Conservation (phyloP, 2,797 vertebrate species). For the Sciurus vulgaris region DNA sequence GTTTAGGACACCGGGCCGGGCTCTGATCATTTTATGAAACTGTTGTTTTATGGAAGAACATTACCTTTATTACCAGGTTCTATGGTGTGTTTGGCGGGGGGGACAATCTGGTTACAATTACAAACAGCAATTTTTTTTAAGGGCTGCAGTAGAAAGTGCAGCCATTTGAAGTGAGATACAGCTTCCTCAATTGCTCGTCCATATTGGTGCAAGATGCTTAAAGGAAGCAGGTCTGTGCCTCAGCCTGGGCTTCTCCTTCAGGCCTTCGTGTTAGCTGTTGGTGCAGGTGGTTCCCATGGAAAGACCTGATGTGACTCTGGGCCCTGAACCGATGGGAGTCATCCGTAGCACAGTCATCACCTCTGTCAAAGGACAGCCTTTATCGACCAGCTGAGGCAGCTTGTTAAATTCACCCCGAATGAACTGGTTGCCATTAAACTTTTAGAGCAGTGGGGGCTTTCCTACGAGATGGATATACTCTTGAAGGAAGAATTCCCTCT, state of each 20-base stretch:
- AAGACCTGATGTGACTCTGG: background rate
- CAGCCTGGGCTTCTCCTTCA: background rate
- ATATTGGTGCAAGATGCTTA: conserved; percentile 71
- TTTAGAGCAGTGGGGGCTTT: background rate
- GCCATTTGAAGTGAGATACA: conserved; percentile 71
- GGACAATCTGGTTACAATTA: conserved; percentile 76
- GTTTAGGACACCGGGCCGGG: conserved; percentile 77
- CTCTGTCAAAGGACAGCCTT: background rate
- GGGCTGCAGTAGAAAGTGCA: conserved; percentile 64
- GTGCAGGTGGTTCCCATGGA: conserved; percentile 62
- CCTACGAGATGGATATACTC: background rate
- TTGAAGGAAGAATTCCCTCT: background rate
- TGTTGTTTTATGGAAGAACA: conserved; percentile 83
- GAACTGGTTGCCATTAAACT: conserved; percentile 14
- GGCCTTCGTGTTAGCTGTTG: background rate
- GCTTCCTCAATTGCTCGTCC: background rate
- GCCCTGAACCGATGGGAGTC: background rate
- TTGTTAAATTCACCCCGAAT: conserved; percentile 26
- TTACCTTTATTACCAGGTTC: conserved; percentile 81
- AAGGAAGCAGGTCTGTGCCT: background rate
- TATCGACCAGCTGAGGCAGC: background rate
- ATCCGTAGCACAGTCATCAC: background rate
- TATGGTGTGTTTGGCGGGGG: conserved; percentile 21
- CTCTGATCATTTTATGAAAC: conserved; percentile 81
- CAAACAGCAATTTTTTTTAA: conserved; percentile 75